These are phyloP conservation scores for Rousettus leschenaultii DNA, from an alignment of 2,113 vertebrate genomes.

Conservation along the genomic window DNA sequence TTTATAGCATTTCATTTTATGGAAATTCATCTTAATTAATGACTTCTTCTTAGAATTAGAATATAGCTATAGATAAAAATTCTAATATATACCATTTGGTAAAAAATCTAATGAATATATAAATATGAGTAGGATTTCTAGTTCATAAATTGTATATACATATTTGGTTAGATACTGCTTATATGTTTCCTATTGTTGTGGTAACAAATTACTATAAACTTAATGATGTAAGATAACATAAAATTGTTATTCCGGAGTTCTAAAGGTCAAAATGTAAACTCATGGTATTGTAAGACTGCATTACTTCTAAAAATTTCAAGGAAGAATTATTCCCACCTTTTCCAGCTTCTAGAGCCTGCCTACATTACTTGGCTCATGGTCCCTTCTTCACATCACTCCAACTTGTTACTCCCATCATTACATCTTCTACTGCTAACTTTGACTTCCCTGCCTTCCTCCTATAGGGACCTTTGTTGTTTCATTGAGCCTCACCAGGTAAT, in stretches of 20 bases:
- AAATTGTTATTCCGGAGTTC: background rate
- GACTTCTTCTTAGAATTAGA: background rate
- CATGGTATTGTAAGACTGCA: background rate
- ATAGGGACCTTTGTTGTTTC: background rate
- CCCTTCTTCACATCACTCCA: background rate
- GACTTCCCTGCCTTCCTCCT: background rate
- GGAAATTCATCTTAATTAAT: background rate
- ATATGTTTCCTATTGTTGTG: background rate
- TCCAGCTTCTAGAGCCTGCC: background rate
- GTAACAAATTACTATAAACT: background rate
- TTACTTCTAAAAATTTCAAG: background rate
- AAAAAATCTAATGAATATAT: background rate
- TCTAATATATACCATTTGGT: background rate
- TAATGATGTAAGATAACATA: background rate
- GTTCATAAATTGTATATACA: background rate
- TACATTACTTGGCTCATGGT: background rate
- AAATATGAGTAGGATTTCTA: background rate
- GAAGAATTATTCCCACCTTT: background rate
- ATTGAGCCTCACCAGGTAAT: accelerated
- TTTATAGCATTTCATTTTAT: background rate
- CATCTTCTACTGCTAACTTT: background rate
- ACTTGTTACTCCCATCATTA: background rate
- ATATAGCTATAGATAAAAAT: background rate
- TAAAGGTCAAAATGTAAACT: background rate
- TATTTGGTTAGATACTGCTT: background rate